Percentiles rank a stretch among this genome's conserved stretches.
Conservation (phyloP, 2,797 vertebrate genomes). For the Halcyon chelicuti region DNA sequence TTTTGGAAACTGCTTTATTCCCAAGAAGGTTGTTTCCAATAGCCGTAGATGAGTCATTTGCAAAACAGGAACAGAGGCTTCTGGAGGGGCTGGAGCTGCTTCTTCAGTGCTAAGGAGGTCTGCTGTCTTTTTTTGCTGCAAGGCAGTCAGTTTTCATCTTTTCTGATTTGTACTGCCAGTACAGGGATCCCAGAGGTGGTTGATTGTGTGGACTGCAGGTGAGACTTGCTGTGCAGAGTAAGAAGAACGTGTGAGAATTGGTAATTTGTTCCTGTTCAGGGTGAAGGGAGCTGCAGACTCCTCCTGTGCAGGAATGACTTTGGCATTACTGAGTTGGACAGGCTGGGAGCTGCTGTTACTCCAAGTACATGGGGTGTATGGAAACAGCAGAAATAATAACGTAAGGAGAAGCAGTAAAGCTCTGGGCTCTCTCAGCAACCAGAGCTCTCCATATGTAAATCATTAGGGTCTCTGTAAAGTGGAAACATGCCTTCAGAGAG, state of each 20-base stretch:
- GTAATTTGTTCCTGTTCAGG: background rate
- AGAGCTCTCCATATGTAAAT: background rate
- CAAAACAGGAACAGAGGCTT: background rate
- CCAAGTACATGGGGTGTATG: accelerated
- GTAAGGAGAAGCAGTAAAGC: background rate
- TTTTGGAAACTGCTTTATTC: background rate
- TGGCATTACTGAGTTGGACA: background rate
- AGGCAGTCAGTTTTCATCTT: background rate
- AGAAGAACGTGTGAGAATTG: background rate
- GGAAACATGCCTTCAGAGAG: background rate
- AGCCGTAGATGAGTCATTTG: background rate
- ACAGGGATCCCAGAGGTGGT: background rate
- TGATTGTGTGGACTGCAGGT: background rate
- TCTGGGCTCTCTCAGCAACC: background rate
- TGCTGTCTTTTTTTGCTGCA: background rate
- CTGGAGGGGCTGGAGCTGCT: background rate
- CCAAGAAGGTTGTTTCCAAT: background rate
- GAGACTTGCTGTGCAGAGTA: background rate
- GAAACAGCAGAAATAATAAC: background rate
- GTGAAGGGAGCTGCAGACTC: background rate
- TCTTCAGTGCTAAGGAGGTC: background rate
- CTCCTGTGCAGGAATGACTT: background rate
- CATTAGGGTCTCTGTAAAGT: background rate
- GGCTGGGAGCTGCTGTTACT: background rate
- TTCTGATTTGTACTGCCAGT: background rate